phyloP scores from a whole-genome alignment of 2,113 vertebrate genomes.

The Eolophus roseicapilla region DNA sequence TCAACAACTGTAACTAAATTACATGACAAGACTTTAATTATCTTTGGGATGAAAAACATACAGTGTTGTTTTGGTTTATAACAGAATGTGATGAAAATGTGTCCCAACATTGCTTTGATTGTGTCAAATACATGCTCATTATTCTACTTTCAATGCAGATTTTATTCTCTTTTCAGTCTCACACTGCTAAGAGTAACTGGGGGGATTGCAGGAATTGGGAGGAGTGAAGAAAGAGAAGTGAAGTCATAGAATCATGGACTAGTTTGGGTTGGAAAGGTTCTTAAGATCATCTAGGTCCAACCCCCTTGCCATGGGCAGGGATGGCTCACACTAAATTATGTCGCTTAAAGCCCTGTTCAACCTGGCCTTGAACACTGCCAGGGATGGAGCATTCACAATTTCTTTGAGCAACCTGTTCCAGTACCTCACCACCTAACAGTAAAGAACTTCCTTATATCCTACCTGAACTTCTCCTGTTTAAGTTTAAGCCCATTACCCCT shows the following conservation, averaged over 20 bases:
- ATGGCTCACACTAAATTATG: not conserved
- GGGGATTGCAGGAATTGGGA: not conserved
- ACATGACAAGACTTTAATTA: not conserved
- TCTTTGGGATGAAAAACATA: not conserved
- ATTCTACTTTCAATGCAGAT: not conserved
- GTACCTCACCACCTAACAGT: not conserved
- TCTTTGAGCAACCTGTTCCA: not conserved
- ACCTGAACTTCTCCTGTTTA: not conserved
- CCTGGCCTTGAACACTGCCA: not conserved
- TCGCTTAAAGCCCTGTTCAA: not conserved
- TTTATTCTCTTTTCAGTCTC: not conserved
- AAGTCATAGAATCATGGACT: not conserved
- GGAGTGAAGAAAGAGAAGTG: not conserved
- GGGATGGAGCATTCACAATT: not conserved
- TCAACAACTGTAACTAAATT: not conserved
- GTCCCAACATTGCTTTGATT: not conserved
- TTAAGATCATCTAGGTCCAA: not conserved
- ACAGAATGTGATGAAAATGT: not conserved
- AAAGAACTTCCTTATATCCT: not conserved
- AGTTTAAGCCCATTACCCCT: not conserved
- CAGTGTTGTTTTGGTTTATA: rapidly evolving
- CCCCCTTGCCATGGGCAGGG: not conserved
- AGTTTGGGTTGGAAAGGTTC: not conserved
- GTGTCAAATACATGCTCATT: not conserved
- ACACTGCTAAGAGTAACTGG: not conserved